A percentile compares a stretch with the other conserved stretches of the same genome.
Evolutionary conservation across 2,797 vertebrate genomes (phyloP).

Genomic region (Dallia pectoralis): DNA sequence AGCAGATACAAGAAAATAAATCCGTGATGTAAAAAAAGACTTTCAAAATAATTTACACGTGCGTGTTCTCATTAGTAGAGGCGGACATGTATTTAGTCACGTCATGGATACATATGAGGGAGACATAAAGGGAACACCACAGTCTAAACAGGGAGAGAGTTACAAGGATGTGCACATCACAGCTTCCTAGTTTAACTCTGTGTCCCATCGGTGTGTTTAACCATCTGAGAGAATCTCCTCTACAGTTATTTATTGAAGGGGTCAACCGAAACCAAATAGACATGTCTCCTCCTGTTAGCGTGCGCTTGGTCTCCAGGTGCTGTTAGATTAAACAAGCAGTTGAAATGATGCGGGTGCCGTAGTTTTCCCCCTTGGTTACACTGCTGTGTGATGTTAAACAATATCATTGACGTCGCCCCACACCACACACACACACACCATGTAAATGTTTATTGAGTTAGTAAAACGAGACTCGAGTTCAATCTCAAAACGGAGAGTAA

Average conservation of each 20-base stretch:
- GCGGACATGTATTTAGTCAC: conserved; percentile 3
- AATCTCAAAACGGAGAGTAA: background rate
- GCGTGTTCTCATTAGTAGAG: conserved; percentile 11
- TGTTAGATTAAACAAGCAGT: background rate
- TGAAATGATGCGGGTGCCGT: background rate
- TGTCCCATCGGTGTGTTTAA: background rate
- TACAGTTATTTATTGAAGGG: background rate
- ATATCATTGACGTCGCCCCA: background rate
- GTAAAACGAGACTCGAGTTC: background rate
- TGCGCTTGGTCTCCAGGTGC: background rate
- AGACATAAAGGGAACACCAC: background rate
- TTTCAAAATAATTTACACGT: conserved; percentile 1
- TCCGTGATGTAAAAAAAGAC: conserved; percentile 30
- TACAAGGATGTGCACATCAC: background rate
- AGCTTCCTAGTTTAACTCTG: background rate
- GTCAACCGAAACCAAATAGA: background rate
- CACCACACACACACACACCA: background rate
- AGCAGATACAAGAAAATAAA: conserved; percentile 40
- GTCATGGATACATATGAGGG: background rate
- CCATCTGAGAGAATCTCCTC: background rate
- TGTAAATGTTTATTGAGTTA: background rate
- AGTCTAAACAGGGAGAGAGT: background rate
- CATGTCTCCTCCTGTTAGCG: background rate
- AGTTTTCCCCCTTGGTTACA: background rate
- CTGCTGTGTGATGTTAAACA: background rate